Base-by-base conservation (phyloP, 2,888 invertebrate genomes). In the Penaeus monodon region DNA sequence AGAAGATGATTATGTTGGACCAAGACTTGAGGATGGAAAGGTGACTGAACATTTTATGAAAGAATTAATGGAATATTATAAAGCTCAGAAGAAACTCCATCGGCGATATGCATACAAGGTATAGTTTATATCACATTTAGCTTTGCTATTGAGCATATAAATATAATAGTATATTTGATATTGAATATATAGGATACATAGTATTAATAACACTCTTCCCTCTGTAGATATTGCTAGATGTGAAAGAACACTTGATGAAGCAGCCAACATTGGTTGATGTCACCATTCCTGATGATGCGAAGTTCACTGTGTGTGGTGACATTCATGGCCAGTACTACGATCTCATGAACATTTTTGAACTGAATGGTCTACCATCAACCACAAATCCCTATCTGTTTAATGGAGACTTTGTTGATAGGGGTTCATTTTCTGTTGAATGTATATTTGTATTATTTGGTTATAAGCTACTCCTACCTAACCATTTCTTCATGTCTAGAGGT, bases 371-470 rank as follows among this genome's bases (percentile, higher is more conserved):
- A 89, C 99, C 99, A 14, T 98, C 98, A 0, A 95, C 96, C 92
- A 95, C 95, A 57, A 99, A 99, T 94, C 99, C 99, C 83, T 99
- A 99, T 93, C 93, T 99, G 91, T 99, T 99, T 93, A 99, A 99
- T 93, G 99, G 99, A 88, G 99, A 99, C 93, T 99, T 99, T 93
- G 99, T 99, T 29, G 99, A 99, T 93, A 94, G 99, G 93, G 99
- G 99, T 24, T 99, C 99, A 0, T 99, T 99, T 93, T 99, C 99
- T 65, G 99, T 99, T 63, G 99, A 99, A 93, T 99, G 99, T 92
- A 99, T 99, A 92, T 98, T 99, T 92, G 97, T 97, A 17, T 93
- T 99, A 90, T 98, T 99, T 93, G 97, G 98, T 90, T 99, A 97
- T 93, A 99, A 99, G 93, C 93, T 99, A 90, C 94, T 99, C 80